Evolutionary conservation across 2,113 vertebrate genomes (phyloP).

Genomic region (Thinocorus orbignyianus): DNA sequence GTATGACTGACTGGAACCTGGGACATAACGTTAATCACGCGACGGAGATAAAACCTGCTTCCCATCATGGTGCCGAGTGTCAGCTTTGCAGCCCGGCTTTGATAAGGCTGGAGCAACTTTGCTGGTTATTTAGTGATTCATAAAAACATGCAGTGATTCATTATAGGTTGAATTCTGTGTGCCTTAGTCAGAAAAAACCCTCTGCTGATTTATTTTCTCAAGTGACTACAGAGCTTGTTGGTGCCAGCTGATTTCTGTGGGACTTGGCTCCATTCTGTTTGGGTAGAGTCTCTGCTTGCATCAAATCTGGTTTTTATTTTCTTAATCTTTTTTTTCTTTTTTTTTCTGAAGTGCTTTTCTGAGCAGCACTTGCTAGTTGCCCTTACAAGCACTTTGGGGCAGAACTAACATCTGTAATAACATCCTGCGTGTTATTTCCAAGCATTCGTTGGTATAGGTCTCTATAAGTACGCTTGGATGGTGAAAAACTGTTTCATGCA

Average conservation of each 20-base stretch:
- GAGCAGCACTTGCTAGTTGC: background rate
- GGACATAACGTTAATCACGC: background rate
- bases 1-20: rapidly evolving
- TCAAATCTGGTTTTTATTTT: background rate
- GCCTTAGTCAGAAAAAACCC: background rate
- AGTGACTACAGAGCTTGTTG: background rate
- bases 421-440: background rate
- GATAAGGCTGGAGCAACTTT: background rate
- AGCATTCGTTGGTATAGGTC: background rate
- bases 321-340: background rate
- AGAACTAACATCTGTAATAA: rapidly evolving
- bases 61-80: rapidly evolving
- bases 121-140: constrained; percentile 6
- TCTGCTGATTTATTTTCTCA: background rate
- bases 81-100: background rate
- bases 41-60: background rate
- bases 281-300: background rate
- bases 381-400: background rate
- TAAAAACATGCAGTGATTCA: background rate
- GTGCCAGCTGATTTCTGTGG: background rate
- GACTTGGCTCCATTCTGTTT: background rate
- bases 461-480: rapidly evolving
- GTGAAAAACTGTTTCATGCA: background rate
- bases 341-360: background rate
- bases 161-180: background rate